Conservation (phyloP, 2,797 vertebrate genomes). For the Pampus argenteus region DNA sequence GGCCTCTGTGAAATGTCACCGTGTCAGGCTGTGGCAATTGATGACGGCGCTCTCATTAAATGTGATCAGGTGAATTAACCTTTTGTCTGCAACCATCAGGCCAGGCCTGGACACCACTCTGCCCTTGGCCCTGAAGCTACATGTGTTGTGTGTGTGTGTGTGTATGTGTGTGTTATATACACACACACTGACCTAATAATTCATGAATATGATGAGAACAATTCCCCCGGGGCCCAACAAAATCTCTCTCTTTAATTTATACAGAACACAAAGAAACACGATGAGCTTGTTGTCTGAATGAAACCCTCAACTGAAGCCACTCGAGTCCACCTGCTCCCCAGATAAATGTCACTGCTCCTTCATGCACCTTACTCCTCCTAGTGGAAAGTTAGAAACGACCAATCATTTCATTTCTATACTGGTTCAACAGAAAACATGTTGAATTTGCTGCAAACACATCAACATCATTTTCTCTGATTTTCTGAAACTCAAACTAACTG, state of each 20-base stretch:
- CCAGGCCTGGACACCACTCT: constrained; percentile 32
- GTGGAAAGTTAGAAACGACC: constrained; percentile 22
- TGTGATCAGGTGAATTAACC: constrained; percentile 79
- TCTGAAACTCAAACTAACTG: neutral
- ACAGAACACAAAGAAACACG: constrained; percentile 1
- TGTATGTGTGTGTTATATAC: neutral
- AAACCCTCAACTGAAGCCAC: constrained; percentile 10
- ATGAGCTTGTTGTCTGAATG: constrained; percentile 18
- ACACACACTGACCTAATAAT: neutral
- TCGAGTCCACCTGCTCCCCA: constrained; percentile 20
- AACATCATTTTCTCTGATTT: neutral
- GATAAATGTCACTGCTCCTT: constrained; percentile 1
- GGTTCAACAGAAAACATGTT: neutral
- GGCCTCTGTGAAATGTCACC: constrained; percentile 71
- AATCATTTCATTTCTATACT: neutral
- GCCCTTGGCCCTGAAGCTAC: constrained; percentile 28
- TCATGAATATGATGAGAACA: neutral
- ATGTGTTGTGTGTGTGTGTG: neutral
- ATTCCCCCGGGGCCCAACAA: neutral
- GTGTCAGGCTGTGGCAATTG: constrained; percentile 64
- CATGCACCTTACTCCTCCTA: constrained; percentile 27
- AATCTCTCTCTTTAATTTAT: neutral
- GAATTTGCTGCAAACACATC: neutral
- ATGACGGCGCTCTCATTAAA: constrained; percentile 72
- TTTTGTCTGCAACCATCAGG: constrained; percentile 63